Conservation (phyloP, 2,888 invertebrate species). For the Tipula vernalis region DNA sequence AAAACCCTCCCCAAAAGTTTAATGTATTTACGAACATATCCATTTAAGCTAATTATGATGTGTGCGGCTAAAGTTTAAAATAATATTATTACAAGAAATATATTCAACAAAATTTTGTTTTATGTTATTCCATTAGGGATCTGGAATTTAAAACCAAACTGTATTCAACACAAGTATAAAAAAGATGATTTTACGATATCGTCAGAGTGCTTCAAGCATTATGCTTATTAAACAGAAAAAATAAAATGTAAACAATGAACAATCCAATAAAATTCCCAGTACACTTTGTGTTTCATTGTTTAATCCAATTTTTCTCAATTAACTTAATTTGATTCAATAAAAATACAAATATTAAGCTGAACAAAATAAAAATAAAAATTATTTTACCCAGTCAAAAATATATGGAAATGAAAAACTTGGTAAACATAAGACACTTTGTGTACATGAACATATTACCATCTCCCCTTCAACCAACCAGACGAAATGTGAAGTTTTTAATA, state of each 20-base stretch:
- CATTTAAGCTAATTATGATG: no score
- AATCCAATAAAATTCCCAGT: neutral
- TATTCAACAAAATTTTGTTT: no score
- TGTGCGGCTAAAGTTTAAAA: no score
- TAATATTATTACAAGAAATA: no score
- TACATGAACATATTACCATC: neutral
- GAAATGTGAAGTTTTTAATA: neutral
- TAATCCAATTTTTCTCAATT: constrained; percentile 4
- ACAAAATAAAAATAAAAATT: neutral
- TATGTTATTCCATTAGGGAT: no score
- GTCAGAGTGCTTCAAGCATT: neutral
- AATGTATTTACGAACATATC: no score
- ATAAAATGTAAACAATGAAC: neutral
- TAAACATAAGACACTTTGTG: neutral
- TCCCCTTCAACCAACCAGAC: neutral
- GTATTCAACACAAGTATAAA: neutral
- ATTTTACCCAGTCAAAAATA: neutral
- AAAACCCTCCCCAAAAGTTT: no score
- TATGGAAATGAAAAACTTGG: neutral
- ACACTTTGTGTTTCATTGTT: neutral
- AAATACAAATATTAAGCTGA: neutral
- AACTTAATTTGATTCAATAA: neutral
- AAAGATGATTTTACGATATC: neutral
- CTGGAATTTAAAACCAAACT: neutral
- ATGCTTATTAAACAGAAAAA: neutral